phyloP scores from a whole-genome alignment of 2,888 invertebrate species.

The Eubasilissa splendida region DNA sequence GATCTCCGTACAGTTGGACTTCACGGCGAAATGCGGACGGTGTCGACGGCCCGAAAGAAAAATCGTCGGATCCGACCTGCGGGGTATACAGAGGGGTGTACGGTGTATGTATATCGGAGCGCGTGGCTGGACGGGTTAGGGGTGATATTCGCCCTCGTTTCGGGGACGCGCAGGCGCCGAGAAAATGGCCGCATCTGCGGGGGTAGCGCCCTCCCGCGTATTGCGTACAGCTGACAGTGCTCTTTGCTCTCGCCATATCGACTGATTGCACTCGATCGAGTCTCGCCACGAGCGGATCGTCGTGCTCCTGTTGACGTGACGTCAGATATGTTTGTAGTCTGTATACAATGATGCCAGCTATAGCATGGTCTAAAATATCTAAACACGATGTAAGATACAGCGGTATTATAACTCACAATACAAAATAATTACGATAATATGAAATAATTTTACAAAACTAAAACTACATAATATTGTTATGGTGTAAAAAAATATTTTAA shows the following conservation, averaged over 20 bases:
- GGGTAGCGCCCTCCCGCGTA: background rate
- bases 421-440: too few species aligned
- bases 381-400: too few species aligned
- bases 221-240: background rate
- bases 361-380: too few species aligned
- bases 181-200: conserved; percentile 41
- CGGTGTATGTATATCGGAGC: conserved; percentile 39
- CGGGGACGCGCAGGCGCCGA: conserved; percentile 37
- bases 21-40: conserved; percentile 16
- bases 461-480: too few species aligned
- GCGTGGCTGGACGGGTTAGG: conserved; percentile 49
- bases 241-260: background rate
- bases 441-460: too few species aligned
- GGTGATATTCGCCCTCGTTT: conserved; percentile 45
- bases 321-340: too few species aligned
- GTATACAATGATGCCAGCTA: too few species aligned
- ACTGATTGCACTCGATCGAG: background rate
- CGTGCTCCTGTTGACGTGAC: too few species aligned
- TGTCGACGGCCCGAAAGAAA: conserved; percentile 34
- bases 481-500: too few species aligned
- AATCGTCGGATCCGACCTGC: background rate
- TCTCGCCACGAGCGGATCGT: too few species aligned
- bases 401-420: too few species aligned
- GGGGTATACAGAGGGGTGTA: conserved; percentile 14
- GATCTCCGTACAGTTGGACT: background rate